These are phyloP conservation scores for Lutjanus argentimaculatus DNA, from an alignment of 2,797 vertebrate genomes.

Conservation along the genomic window DNA sequence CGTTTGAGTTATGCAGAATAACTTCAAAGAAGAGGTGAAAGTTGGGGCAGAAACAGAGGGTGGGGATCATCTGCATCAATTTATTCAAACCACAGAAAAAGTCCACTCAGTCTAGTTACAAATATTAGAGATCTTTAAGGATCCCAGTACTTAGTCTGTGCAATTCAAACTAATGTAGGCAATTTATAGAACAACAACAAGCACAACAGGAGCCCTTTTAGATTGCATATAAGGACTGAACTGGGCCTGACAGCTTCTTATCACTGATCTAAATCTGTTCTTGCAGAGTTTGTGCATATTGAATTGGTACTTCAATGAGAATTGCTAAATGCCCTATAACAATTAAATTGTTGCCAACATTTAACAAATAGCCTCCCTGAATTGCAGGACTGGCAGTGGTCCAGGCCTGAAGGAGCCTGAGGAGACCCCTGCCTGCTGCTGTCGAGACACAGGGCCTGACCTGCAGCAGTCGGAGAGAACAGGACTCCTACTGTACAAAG, in stretches of 20 bases:
- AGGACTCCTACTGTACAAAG: conserved; percentile 69
- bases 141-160: too few species aligned
- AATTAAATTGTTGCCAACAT: conserved; percentile 52
- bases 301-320: conserved; percentile 20
- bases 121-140: not conserved
- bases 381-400: conserved; percentile 40
- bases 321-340: conserved; percentile 53
- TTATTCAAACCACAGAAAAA: not conserved
- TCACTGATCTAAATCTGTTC: not conserved
- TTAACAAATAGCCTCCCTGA: conserved; percentile 50
- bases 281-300: conserved; percentile 3
- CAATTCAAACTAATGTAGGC: not conserved
- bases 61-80: not conserved
- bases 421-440: conserved; percentile 50
- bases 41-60: not conserved
- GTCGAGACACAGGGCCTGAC: conserved; percentile 35
- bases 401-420: conserved; percentile 43
- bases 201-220: not conserved
- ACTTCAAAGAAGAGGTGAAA: not conserved
- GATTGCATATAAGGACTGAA: not conserved
- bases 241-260: not conserved
- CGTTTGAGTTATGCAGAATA: not conserved
- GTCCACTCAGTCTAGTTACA: too few species aligned
- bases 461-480: conserved; percentile 59
- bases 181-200: not conserved